phyloP scores from a whole-genome alignment of 2,113 vertebrate genomes.

The Tympanuchus pallidicinctus region DNA sequence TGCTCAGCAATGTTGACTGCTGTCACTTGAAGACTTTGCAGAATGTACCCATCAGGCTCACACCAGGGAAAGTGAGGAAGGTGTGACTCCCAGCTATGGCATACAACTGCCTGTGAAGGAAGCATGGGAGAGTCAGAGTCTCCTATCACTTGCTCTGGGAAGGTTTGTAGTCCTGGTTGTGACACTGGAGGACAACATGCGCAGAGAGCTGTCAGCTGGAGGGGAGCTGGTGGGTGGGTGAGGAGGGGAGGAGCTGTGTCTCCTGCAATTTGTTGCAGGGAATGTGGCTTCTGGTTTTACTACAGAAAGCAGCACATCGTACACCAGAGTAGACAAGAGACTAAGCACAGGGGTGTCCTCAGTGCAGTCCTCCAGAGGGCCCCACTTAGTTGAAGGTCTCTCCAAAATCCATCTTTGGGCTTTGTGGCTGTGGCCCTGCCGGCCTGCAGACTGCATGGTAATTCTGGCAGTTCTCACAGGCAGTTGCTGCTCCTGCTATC shows the following conservation, averaged over 20 bases:
- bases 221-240: neutral
- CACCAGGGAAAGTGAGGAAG: neutral
- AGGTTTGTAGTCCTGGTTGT: neutral
- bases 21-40: neutral
- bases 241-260: neutral
- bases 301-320: neutral
- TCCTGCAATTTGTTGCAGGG: neutral
- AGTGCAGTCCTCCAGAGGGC: neutral
- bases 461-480: neutral
- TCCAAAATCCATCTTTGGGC: neutral
- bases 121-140: neutral
- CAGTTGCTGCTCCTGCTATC: neutral
- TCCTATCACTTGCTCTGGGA: neutral
- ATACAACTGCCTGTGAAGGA: accelerated
- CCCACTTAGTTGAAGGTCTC: neutral
- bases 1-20: neutral
- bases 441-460: accelerated
- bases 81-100: neutral
- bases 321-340: neutral
- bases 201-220: neutral
- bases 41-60: neutral
- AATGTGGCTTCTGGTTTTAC: neutral
- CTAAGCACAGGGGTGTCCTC: neutral
- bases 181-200: neutral
- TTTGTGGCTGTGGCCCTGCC: neutral